Conservation (phyloP, 2,113 vertebrate genomes). For the Sarotherodon lohbergeri region DNA sequence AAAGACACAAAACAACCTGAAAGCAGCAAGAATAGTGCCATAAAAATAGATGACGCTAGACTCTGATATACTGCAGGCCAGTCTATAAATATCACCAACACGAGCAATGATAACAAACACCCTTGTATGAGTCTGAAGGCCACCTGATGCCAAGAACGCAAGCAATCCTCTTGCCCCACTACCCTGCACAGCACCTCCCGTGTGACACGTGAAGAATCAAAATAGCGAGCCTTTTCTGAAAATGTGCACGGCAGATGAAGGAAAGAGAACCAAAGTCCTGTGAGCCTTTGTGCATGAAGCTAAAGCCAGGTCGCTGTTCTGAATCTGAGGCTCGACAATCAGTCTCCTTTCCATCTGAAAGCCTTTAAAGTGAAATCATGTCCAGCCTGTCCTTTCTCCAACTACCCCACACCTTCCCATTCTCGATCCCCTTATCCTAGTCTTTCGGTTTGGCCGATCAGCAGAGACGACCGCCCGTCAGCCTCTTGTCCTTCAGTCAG, state of each 20-base stretch:
- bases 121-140: background rate
- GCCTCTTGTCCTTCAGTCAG: constrained; percentile 21
- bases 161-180: background rate
- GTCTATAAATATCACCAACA: constrained; percentile 23
- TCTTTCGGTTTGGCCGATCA: constrained; percentile 25
- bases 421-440: background rate
- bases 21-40: background rate
- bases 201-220: background rate
- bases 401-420: background rate
- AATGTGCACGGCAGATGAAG: background rate
- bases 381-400: background rate
- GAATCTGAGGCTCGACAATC: background rate
- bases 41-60: background rate
- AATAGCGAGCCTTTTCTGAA: background rate
- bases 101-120: background rate
- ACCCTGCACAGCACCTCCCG: background rate
- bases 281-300: background rate
- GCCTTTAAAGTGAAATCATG: background rate
- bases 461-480: constrained; percentile 29
- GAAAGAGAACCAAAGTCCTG: background rate
- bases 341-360: background rate
- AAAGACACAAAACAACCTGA: background rate
- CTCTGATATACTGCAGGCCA: background rate
- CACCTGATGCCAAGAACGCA: constrained; percentile 2
- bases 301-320: background rate